Evolutionary conservation across 1,140 invertebrate species (phyloP), one percentile per base, ranked within the genome.

Genomic region (Ooceraea biroi): DNA sequence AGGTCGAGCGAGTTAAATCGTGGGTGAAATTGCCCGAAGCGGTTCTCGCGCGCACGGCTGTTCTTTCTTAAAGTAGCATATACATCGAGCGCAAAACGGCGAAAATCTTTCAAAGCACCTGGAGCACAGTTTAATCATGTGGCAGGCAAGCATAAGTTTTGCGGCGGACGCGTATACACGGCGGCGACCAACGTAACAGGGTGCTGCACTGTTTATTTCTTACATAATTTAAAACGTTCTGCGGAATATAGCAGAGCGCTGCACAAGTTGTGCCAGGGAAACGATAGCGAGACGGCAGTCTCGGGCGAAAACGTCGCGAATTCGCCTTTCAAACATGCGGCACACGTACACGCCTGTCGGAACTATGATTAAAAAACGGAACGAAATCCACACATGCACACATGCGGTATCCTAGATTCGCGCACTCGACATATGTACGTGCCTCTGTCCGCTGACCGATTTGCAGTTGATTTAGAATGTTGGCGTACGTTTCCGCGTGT

Each of bases 81-180:
- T 71, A 44, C 10, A 36, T 36, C 36, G 36, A 60, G 41, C 22
- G 78, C 41, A 82, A 82, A 73, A 82, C 36, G 57, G 69, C 48
- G 85, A 85, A 88, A 82, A 88, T 88, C 71, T 85, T 83, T 84
- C 83, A 66, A 77, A 88, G 74, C 86, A 85, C 87, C 72, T 58
- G 77, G 57, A 85, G 72, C 77, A 73, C 77, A 61, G 72, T 85
- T 88, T 88, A 88, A 88, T 88, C 87, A 83, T 66, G 71, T 65
- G 73, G 55, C 41, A 71, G 46, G 55, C 25, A 60, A 58, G 61
- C 27, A 58, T 72, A 84, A 48, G 86, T 69, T 72, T 72, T 61
- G 30, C 52, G 65, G 78, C 46, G 60, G 30, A 66, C 30, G 58
- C 48, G 57, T 19, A 63, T 48, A 22, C 48, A 74, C n/a, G 5